Evolutionary conservation across 92 coral and sea anemone species (phyloP).

Genomic region (Epizoanthus illoricatus): DNA sequence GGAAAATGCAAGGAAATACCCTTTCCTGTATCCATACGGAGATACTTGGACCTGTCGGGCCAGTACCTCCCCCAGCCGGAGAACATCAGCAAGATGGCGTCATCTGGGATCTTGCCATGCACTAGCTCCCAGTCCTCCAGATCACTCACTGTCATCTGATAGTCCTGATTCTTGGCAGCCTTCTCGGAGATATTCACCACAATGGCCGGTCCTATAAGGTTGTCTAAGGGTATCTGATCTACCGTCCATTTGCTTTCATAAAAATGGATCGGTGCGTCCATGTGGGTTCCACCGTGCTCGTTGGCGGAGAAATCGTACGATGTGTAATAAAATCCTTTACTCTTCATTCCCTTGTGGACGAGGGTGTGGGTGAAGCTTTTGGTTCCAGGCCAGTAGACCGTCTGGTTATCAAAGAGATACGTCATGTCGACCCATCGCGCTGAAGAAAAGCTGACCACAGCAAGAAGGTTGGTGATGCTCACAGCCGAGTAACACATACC

Average conservation of each 20-base stretch:
- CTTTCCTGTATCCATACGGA: too few species aligned
- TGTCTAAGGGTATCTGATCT: conserved; percentile 65
- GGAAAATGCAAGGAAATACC: too few species aligned
- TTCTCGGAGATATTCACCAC: conserved; percentile 71
- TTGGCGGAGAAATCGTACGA: neutral
- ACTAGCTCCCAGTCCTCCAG: too few species aligned
- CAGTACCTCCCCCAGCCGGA: conserved; percentile 49
- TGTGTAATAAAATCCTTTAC: neutral
- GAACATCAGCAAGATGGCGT: too few species aligned
- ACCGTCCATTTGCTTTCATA: conserved; percentile 51
- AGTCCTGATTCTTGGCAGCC: conserved; percentile 12
- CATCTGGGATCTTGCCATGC: too few species aligned
- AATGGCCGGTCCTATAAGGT: conserved; percentile 38
- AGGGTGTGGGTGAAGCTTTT: conserved; percentile 44
- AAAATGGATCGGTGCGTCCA: conserved; percentile 75
- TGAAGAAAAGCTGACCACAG: neutral
- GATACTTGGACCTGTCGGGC: conserved; percentile 22
- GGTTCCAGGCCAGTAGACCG: conserved; percentile 69
- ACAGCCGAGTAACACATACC: too few species aligned
- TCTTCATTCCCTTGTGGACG: conserved; percentile 30
- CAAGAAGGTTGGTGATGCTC: neutral
- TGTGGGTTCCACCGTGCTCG: conserved; percentile 87
- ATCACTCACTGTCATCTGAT: too few species aligned
- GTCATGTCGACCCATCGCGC: conserved; percentile 64
- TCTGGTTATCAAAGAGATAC: conserved; percentile 55